Percentiles rank a stretch among this genome's conserved stretches.
These are phyloP conservation scores for Dinomys branickii DNA, from an alignment of 2,113 vertebrate species.

Conservation along the genomic window DNA sequence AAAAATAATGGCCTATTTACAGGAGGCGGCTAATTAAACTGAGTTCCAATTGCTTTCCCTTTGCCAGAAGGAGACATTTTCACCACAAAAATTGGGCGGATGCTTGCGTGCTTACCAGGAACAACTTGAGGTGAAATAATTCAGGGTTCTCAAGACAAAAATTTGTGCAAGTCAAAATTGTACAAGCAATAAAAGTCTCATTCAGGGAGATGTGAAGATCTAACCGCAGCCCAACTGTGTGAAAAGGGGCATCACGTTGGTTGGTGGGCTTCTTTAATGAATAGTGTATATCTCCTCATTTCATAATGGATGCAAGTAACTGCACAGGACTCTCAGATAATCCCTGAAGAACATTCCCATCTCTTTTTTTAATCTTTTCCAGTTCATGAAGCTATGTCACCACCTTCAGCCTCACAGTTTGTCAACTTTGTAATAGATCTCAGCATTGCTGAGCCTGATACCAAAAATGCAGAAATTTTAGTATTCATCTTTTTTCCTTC, in stretches of 20 bases:
- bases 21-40: slow-evolving; percentile 89
- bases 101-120: slow-evolving; percentile 81
- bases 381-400: slow-evolving; percentile 59
- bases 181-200: slow-evolving; percentile 86
- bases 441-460: background rate
- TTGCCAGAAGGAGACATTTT: slow-evolving; percentile 90
- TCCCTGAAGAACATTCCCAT: slow-evolving; percentile 68
- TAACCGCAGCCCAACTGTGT: slow-evolving; percentile 75
- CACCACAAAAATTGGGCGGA: slow-evolving; percentile 84
- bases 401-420: background rate
- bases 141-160: slow-evolving; percentile 88
- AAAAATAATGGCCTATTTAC: slow-evolving; percentile 89
- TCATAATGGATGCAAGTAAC: slow-evolving; percentile 77
- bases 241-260: slow-evolving; percentile 81
- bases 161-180: slow-evolving; percentile 87
- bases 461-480: background rate
- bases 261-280: slow-evolving; percentile 83
- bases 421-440: background rate
- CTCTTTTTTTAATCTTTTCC: slow-evolving; percentile 59
- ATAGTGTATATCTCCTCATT: slow-evolving; percentile 83
- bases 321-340: slow-evolving; percentile 76
- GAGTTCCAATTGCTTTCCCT: slow-evolving; percentile 88
- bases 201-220: slow-evolving; percentile 86
- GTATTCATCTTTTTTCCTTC: too few species aligned
- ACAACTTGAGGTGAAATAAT: slow-evolving; percentile 85